Base-by-base conservation (phyloP, 2,888 invertebrate species). In the Trachelus troglodyta region DNA sequence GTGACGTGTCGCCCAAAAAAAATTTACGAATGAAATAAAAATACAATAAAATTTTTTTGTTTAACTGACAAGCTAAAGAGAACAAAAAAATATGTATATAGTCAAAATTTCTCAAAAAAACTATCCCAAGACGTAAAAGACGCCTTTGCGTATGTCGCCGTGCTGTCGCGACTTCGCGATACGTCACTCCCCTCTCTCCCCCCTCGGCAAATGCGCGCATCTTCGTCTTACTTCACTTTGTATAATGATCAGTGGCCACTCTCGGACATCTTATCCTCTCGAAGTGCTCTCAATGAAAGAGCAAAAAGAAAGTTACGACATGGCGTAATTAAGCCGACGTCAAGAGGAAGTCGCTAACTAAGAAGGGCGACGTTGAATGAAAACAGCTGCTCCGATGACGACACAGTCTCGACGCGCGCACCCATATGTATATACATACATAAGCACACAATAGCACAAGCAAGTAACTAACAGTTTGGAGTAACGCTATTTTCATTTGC, bases 371-470 rank as follows among this genome's bases (percentile, higher is more conserved):
- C 86, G 86, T 84, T 90, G 88, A 89, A 91, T 90, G 90, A 87
- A 91, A 91, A 91, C 90, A 91, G 90, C 91, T 91, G 91, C 89
- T 86, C 76, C 81, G 78, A 88, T 88, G 89, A 90, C 88, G 89
- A 87, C 88, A 87, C 87, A 85, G 83, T 86, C 83, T 85, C 76
- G 81, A 77, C 81, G 75, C 75, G 69, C 73, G 76, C 34, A 40
- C 74, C 37, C 37, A 34, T 12, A 31, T 33, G 0, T 6, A 71
- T 71, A 31, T 30, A 31, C 40, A 30, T 73, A 76, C 68, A 73
- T 11, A 31, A 40, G 12, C 76, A 69, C 71, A 68, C 76, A 37
- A 40, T 75, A 76, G 75, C 33, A 69, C 30, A 73, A 73, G 76
- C 74, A 69, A 68, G 56, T 69, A 69, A 40, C 34, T 68, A 35